A percentile compares a stretch with the other conserved stretches of the same genome.
phyloP scores from a whole-genome alignment of 2,113 vertebrate genomes.

The Xiphorhynchus elegans region DNA sequence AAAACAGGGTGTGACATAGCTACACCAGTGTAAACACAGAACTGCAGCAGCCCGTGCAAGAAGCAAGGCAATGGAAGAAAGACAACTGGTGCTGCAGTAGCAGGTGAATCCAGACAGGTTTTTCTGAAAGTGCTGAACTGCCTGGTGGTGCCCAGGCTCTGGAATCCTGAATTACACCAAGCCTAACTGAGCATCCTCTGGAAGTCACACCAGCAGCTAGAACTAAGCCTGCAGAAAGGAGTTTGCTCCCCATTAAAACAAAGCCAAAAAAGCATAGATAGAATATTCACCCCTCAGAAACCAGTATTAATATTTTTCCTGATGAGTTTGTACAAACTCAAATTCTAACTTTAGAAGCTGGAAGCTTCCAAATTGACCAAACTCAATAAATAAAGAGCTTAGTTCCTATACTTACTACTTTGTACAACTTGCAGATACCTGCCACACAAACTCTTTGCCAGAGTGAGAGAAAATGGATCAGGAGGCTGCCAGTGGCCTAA shows the following conservation, averaged over 20 bases:
- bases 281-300: neutral
- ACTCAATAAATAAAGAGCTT: neutral
- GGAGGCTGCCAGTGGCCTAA: neutral
- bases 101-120: neutral
- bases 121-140: neutral
- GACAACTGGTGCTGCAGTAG: neutral
- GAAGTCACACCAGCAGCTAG: neutral
- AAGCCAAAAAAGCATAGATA: neutral
- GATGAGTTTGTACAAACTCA: neutral
- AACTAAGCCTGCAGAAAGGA: neutral
- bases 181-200: neutral
- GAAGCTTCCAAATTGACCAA: neutral
- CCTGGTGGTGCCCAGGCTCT: neutral
- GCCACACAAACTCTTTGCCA: neutral
- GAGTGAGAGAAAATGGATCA: neutral
- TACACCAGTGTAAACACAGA: neutral
- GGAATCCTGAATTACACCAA: neutral
- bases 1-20: neutral
- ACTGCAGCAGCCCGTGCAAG: neutral
- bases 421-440: neutral
- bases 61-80: neutral
- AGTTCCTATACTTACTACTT: neutral
- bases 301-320: neutral
- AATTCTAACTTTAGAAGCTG: neutral
- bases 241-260: neutral